These are phyloP conservation scores for Drosophila pseudoobscura DNA, from an alignment of 1,140 invertebrate species.

Conservation along the genomic window DNA sequence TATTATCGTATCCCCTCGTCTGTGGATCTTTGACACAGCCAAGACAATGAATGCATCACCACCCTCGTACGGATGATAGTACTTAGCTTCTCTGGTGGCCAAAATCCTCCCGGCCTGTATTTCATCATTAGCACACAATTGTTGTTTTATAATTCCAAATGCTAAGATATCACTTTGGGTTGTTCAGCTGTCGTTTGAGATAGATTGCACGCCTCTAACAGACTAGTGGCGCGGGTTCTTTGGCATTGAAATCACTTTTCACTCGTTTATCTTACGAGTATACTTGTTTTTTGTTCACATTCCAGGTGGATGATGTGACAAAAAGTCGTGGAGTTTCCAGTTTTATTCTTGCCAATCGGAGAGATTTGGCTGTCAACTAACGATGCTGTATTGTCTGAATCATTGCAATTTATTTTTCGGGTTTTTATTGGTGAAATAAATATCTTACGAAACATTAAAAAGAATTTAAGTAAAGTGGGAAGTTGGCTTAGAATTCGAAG, in stretches of 20 bases:
- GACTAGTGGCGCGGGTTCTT: constrained; percentile 19
- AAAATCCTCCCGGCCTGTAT: constrained; percentile 34
- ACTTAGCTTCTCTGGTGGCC: constrained; percentile 47
- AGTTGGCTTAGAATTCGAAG: too few relatives aligned
- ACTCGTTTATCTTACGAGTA: constrained; percentile 34
- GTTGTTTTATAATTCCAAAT: constrained; percentile 47
- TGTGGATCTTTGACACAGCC: constrained; percentile 36
- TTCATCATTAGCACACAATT: constrained; percentile 72
- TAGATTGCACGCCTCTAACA: constrained; percentile 32
- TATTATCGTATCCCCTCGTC: constrained; percentile 1
- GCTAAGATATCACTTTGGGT: constrained; percentile 51
- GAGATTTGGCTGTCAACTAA: constrained; percentile 48
- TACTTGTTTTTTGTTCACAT: constrained; percentile 34
- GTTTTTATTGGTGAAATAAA: neutral
- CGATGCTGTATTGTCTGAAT: constrained; percentile 35
- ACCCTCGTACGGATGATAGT: constrained; percentile 5
- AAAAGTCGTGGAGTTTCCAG: neutral
- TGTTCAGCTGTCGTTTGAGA: constrained; percentile 37
- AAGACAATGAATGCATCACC: constrained; percentile 39
- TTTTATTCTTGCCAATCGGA: constrained; percentile 22
- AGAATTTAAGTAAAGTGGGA: too few relatives aligned
- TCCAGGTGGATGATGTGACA: constrained; percentile 53
- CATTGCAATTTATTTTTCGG: constrained; percentile 26
- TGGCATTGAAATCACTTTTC: constrained; percentile 59
- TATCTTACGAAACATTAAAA: too few relatives aligned